Evolutionary conservation across 1,140 invertebrate genomes (phyloP), one percentile per base, ranked within the genome.

Genomic region (Halictus rubicundus): DNA sequence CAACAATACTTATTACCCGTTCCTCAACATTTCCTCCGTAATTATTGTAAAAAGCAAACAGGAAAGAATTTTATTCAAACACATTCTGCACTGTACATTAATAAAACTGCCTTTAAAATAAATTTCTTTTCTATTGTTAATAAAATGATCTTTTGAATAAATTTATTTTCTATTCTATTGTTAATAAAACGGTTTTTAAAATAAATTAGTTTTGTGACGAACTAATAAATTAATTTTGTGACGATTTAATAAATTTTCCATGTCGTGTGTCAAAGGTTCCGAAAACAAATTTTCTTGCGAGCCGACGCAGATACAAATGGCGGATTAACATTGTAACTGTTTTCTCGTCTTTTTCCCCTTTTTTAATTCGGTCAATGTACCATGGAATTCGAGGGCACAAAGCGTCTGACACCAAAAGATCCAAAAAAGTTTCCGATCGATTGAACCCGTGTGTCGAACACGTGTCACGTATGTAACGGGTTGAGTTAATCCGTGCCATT

Each of bases 391-490:
- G 77, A 59, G 77, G 77, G 71, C 77, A 71, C 77, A 79, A 72
- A 77, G 78, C 71, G 80, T 82, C 83, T 85, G 73, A 85, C 73
- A 64, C 63, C 61, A 84, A 85, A 80, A 70, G 78, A 84, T 85
- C 69, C 60, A 70, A 75, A 84, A 84, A 81, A 73, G 69, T 84
- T 84, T 80, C 78, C 59, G 82, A 84, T 84, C 83, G 83, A 85
- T 85, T 64, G 69, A 74, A 66, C 54, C 68, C 64, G 60, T 78
- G 59, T 64, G 68, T 72, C 76, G 79, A 85, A 85, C 83, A 82
- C 78, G 83, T 83, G 83, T 85, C 83, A 70, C 83, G 78, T 83
- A 73, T 85, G 83, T 85, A 84, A 85, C 83, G 82, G 82, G 83
- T 81, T 85, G 71, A 85, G 82, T 85, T 85, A 85, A 85, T 85